phyloP scores from a whole-genome alignment of 2,888 invertebrate genomes.

The Agrochola lychnidis region DNA sequence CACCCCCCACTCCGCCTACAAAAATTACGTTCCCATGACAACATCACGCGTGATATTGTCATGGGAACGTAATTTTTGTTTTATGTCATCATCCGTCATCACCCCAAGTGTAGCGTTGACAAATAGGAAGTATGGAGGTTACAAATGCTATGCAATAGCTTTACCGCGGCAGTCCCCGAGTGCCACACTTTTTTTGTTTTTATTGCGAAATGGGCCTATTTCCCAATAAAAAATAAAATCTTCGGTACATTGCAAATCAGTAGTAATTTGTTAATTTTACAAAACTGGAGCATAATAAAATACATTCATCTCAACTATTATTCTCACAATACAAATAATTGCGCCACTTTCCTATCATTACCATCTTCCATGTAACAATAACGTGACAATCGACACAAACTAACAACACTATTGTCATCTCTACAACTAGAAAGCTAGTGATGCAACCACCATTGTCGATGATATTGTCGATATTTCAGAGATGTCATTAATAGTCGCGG shows the following conservation, averaged over 20 bases:
- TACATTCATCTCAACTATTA: neutral
- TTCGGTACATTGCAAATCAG: neutral
- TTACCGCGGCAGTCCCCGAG: too few species aligned
- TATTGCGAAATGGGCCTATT: too few species aligned
- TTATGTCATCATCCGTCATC: too few species aligned
- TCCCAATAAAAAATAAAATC: neutral
- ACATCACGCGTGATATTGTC: too few species aligned
- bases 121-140: too few species aligned
- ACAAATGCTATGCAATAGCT: too few species aligned
- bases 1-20: too few species aligned
- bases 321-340: constrained; percentile 36
- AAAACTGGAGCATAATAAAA: constrained; percentile 5
- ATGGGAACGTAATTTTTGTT: too few species aligned
- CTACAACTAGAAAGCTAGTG: constrained; percentile 54
- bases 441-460: constrained; percentile 42
- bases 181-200: too few species aligned
- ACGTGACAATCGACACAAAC: constrained; percentile 46
- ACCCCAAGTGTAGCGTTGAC: too few species aligned
- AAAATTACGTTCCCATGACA: too few species aligned
- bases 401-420: constrained; percentile 44
- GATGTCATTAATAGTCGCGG: constrained; percentile 50
- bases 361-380: constrained; percentile 36
- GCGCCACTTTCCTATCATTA: constrained; percentile 41
- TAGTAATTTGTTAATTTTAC: neutral
- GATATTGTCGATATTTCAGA: constrained; percentile 41